Evolutionary conservation across 2,113 vertebrate species (phyloP), one percentile per base, ranked within the genome.

Genomic region (Zosterops pallidus): DNA sequence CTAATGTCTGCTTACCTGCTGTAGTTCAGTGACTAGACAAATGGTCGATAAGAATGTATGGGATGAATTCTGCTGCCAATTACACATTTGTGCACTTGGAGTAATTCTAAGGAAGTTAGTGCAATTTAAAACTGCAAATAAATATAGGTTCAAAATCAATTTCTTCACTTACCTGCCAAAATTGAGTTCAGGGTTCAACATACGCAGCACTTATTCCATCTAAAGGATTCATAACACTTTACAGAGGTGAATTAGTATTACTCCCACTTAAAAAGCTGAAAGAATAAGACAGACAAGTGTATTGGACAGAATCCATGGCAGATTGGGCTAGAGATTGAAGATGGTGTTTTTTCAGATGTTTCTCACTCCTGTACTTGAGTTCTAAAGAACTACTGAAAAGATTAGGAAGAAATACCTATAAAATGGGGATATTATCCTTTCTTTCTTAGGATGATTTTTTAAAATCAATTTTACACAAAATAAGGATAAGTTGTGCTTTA

Each of bases 71-170:
- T 94, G 64, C 82, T 88, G 44, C 67, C 92, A 86, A 13, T 94
- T 92, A 89, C 25, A 68, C 25, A 15, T 90, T 83, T 86, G 68
- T 71, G 42, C 68, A 71, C 84, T 90, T 83, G 68, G 55, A 94
- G 39, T 60, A 93, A 86, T 69, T 77, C 83, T 83, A 57, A 93
- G 80, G 60, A 96, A 94, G 63, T 94, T 69, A 76, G 37, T 76
- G 75, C 71, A 88, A 90, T 94, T 90, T 95, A 90, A 92, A 97
- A 89, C 72, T 92, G 79, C 56, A 83, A 95, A 96, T 94, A 97
- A 92, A 88, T 92, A 94, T 60, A 86, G 83, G 72, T 64, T 94
- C 37, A 95, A 90, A 95, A 96, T 93, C 83, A 89, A 94, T 96
- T 96, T 83, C 64, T 89, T 94, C 88, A 78, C 76, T 86, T 97